A percentile compares a stretch with the other conserved stretches of the same genome.
phyloP scores from a whole-genome alignment of 1,140 invertebrate genomes.

The Tetramorium parvispinum region DNA sequence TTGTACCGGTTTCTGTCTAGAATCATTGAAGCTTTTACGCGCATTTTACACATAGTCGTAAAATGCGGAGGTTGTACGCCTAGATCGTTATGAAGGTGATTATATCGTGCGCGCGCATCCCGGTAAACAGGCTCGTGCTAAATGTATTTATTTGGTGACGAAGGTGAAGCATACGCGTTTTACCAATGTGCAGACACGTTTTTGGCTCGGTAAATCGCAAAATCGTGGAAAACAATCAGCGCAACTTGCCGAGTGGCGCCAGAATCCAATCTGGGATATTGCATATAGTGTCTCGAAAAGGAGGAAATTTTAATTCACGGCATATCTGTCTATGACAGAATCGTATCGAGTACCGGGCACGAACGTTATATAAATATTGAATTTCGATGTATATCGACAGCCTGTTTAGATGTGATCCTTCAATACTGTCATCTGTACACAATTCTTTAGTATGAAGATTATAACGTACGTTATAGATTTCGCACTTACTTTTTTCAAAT shows the following conservation, averaged over 20 bases:
- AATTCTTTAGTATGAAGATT: constrained; percentile 24
- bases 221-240: constrained; percentile 48
- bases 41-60: constrained; percentile 53
- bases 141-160: constrained; percentile 51
- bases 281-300: constrained; percentile 39
- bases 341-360: constrained; percentile 38
- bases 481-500: constrained; percentile 6
- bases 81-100: constrained; percentile 50
- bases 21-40: constrained; percentile 57
- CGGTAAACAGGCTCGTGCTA: constrained; percentile 52
- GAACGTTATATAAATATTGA: constrained; percentile 59
- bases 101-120: constrained; percentile 37
- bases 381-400: constrained; percentile 55
- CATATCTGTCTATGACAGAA: constrained; percentile 46
- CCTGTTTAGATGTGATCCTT: constrained; percentile 25
- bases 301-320: constrained; percentile 58
- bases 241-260: constrained; percentile 57
- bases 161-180: not conserved
- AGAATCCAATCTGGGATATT: constrained; percentile 72
- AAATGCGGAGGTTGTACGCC: constrained; percentile 46
- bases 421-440: constrained; percentile 24
- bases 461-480: not conserved
- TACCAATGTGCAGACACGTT: not conserved
- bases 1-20: constrained; percentile 41
- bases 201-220: constrained; percentile 62